A percentile compares a stretch with the other conserved stretches of the same genome.
These are phyloP conservation scores for Intellagama lesueurii DNA, from an alignment of 2,797 vertebrate species.

Conservation along the genomic window DNA sequence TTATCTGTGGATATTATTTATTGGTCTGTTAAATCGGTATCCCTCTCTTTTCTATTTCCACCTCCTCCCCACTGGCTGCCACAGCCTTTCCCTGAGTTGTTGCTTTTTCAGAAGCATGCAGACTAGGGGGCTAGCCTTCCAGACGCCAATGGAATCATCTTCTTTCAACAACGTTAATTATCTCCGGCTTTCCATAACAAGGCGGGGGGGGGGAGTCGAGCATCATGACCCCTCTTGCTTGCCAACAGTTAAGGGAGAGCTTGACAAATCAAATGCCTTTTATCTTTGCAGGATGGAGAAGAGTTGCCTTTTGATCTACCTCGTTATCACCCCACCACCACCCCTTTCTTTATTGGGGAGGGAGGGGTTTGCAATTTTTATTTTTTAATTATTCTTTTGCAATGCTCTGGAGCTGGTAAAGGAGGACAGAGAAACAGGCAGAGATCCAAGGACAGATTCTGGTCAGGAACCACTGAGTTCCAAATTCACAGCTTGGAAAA, in stretches of 20 bases:
- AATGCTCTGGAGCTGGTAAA: background rate
- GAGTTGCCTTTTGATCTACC: slow-evolving; percentile 76
- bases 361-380: background rate
- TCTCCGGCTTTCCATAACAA: slow-evolving; percentile 84
- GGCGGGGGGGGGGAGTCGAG: slow-evolving; percentile 5
- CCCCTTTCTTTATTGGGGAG: background rate
- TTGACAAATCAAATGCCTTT: slow-evolving; percentile 75
- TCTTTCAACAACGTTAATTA: slow-evolving; percentile 88
- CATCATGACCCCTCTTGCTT: slow-evolving; percentile 80
- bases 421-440: background rate
- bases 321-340: background rate
- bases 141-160: slow-evolving; percentile 82
- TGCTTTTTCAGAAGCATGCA: slow-evolving; percentile 80
- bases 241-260: slow-evolving; percentile 79
- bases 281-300: slow-evolving; percentile 78
- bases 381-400: background rate
- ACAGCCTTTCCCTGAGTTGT: slow-evolving; percentile 47
- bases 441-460: slow-evolving; percentile 31
- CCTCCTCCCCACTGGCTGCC: background rate
- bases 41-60: slow-evolving; percentile 55
- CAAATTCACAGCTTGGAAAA: background rate
- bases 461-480: background rate
- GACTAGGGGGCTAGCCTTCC: slow-evolving; percentile 81
- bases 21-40: slow-evolving; percentile 74
- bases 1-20: slow-evolving; percentile 76